A percentile compares a stretch with the other conserved stretches of the same genome.
Conservation (phyloP, 2,888 invertebrate species). For the Miltochrista miniata region DNA sequence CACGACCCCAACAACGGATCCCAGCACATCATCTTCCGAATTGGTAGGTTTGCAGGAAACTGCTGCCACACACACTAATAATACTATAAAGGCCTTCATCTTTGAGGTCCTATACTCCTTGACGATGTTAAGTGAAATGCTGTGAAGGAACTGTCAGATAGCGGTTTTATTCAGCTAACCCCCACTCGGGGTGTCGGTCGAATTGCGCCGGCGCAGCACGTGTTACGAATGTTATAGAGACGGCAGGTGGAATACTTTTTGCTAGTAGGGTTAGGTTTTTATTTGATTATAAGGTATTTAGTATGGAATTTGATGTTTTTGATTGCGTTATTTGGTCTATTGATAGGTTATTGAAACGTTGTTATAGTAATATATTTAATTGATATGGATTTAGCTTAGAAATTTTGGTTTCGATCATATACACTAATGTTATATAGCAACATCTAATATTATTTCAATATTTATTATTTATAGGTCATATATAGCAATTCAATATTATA, state of each 20-base stretch:
- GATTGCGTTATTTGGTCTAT: neutral
- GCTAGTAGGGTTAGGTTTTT: conserved; percentile 14
- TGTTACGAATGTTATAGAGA: conserved; percentile 50
- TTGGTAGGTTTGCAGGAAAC: conserved; percentile 74
- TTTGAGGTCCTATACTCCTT: conserved; percentile 46
- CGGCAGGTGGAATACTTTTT: conserved; percentile 40
- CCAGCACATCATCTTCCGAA: conserved; percentile 82
- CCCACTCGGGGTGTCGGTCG: conserved; percentile 60
- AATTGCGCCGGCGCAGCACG: conserved; percentile 51
- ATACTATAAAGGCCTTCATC: conserved; percentile 76
- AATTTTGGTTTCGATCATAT: too few relatives aligned
- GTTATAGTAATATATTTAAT: neutral
- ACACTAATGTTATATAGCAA: too few relatives aligned
- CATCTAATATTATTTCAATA: too few relatives aligned
- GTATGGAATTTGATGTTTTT: neutral
- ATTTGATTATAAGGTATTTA: conserved; percentile 11
- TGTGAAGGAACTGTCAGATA: conserved; percentile 54
- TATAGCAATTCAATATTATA: too few relatives aligned
- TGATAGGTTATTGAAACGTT: neutral
- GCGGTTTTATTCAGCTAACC: conserved; percentile 75
- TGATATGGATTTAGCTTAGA: too few relatives aligned
- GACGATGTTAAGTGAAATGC: conserved; percentile 70
- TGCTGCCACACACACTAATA: conserved; percentile 78
- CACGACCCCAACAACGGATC: conserved; percentile 86
- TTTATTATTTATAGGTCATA: too few relatives aligned